These are phyloP conservation scores for Bimastos eiseni DNA, from an alignment of 2,888 invertebrate genomes.

Conservation along the genomic window DNA sequence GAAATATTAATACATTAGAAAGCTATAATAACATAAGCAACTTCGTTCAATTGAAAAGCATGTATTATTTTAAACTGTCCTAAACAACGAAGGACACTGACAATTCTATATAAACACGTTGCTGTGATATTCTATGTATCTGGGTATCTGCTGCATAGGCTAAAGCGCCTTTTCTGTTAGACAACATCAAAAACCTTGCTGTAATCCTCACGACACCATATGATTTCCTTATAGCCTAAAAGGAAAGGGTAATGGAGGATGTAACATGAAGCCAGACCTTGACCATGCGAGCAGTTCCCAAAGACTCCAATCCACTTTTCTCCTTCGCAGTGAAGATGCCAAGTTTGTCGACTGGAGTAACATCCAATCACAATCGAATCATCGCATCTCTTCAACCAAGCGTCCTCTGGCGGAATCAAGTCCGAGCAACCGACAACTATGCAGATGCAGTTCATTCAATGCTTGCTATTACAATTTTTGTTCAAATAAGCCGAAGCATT, in stretches of 20 bases:
- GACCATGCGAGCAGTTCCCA: slow-evolving; percentile 32
- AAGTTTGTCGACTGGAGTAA: slow-evolving; percentile 30
- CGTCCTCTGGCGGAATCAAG: slow-evolving; percentile 30
- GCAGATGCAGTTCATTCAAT: too few relatives aligned
- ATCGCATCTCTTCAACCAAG: slow-evolving; percentile 31
- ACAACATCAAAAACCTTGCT: not conserved
- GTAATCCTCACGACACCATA: not conserved
- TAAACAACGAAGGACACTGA: too few relatives aligned
- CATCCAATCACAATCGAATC: slow-evolving; percentile 31
- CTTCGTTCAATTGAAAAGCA: too few relatives aligned
- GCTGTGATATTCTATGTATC: too few relatives aligned
- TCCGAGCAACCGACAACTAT: slow-evolving; percentile 34
- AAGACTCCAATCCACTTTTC: slow-evolving; percentile 30
- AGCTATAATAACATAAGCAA: not conserved
- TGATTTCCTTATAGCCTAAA: not conserved
- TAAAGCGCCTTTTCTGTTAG: too few relatives aligned
- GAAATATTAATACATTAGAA: not conserved
- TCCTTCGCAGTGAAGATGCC: slow-evolving; percentile 33
- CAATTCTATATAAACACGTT: too few relatives aligned
- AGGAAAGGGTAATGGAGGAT: not conserved
- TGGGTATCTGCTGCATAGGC: too few relatives aligned
- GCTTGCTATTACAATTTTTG: too few relatives aligned
- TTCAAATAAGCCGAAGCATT: too few relatives aligned
- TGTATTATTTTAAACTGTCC: too few relatives aligned
- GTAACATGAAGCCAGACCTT: not conserved